Percentiles rank a stretch among this genome's conserved stretches.
Evolutionary conservation across 2,113 vertebrate species (phyloP).

Genomic region (Amphiprion percula): DNA sequence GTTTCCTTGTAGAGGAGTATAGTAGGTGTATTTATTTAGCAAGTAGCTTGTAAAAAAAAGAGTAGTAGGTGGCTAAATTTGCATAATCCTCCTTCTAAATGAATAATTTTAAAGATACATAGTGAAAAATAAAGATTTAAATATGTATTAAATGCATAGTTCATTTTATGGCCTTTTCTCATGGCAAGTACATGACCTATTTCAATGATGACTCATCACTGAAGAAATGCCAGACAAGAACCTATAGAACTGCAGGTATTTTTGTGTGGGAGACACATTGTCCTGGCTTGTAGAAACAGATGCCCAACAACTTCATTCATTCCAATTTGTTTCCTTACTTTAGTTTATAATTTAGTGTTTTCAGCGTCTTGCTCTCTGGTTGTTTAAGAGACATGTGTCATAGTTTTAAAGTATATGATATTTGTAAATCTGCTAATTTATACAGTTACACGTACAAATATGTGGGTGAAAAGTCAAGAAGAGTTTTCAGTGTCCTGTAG

Average conservation of each 20-base stretch:
- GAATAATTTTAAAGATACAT: no score
- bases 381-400: no score
- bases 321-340: neutral
- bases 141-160: no score
- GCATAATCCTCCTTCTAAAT: no score
- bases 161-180: no score
- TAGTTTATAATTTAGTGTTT: neutral
- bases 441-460: no score
- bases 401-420: no score
- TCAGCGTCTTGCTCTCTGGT: no score
- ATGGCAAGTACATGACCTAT: neutral
- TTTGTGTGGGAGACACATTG: neutral
- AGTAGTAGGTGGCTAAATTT: no score
- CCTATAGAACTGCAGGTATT: neutral
- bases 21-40: neutral
- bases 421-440: no score
- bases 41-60: neutral
- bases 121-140: no score
- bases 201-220: neutral
- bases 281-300: no score
- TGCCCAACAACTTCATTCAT: neutral
- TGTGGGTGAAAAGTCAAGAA: constrained; percentile 8
- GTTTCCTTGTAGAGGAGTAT: neutral
- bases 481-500: neutral
- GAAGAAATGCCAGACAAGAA: neutral